phyloP scores from a whole-genome alignment of 2,888 invertebrate species.

The Cheilosia soror region DNA sequence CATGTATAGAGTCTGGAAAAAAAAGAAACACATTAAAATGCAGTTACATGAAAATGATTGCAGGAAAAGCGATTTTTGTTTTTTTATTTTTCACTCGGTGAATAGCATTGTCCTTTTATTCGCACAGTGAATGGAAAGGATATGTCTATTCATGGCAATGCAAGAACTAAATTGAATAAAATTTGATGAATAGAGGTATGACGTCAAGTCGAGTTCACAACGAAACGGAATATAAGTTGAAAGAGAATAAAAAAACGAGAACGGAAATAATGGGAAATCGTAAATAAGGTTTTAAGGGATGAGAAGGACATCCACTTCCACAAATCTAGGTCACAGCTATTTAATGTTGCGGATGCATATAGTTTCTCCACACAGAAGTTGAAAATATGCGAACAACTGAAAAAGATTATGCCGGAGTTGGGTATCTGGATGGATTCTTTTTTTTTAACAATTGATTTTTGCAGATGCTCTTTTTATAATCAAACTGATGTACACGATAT shows the following conservation, averaged over 20 bases:
- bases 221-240: background rate
- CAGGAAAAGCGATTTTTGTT: constrained; percentile 1
- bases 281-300: constrained; percentile 20
- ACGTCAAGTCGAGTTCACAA: constrained; percentile 58
- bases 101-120: constrained; percentile 30
- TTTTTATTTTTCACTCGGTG: constrained; percentile 11
- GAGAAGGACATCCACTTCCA: background rate
- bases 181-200: constrained; percentile 51
- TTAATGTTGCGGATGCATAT: background rate
- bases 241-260: background rate
- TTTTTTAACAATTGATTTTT: too few relatives aligned
- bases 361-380: background rate
- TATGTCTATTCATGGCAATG: constrained; percentile 52
- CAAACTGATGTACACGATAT: too few relatives aligned
- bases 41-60: constrained; percentile 53
- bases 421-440: too few relatives aligned
- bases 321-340: constrained; percentile 44
- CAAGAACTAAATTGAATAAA: constrained; percentile 60
- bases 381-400: background rate
- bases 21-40: background rate
- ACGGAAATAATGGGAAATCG: constrained; percentile 40
- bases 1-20: background rate
- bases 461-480: too few relatives aligned
- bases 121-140: constrained; percentile 38
- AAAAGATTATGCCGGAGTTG: too few relatives aligned